Evolutionary conservation across 1,140 invertebrate species (phyloP), one percentile per base, ranked within the genome.

Genomic region (Teleogryllus occipitalis): DNA sequence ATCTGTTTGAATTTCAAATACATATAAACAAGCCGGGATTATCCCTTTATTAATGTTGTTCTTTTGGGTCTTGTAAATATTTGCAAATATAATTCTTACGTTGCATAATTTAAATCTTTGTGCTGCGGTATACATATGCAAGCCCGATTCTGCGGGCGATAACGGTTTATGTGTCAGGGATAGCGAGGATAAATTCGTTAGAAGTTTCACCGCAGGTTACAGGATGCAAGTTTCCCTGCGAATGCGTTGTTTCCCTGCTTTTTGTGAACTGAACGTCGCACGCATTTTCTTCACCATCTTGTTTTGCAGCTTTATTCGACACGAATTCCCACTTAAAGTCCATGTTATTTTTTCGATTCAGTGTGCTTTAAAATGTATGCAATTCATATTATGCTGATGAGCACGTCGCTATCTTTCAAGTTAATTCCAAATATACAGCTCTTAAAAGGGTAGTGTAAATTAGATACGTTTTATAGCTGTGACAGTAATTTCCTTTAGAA

Each of bases 1-100:
- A 65, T 65, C 54, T 65, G 10, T 65, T 65, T 65, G 54, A 65
- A 65, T 65, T 65, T 65, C 54, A 65, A 65, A 65, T 65, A 65
- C 10, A 65, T 10, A 65, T 65, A 65, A 65, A 18, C 54, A 65
- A 65, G 54, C 54, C 18, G 18, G 54, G 54, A 65, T 65, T 65
- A 65, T 65, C 54, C 54, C 18, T 65, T 65, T 65, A 65, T 65
- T 65, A 65, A 65, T 65, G 54, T 65, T 65, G 54, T 65, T 65
- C 54, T 65, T 65, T 65, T 65, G 18, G 54, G 54, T 65, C 54
- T 65, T 65, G 54, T 65, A 65, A 65, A 65, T 65, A 65, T 65
- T 65, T 65, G 54, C 54, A 65, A 65, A 65, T 65, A 65, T 65
- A 65, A 65, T 65, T 65, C 54, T 65, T 14, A 65, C 54, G 10